Evolutionary conservation across 2,888 invertebrate species (phyloP).

Genomic region (Leptinotarsa haldemani): DNA sequence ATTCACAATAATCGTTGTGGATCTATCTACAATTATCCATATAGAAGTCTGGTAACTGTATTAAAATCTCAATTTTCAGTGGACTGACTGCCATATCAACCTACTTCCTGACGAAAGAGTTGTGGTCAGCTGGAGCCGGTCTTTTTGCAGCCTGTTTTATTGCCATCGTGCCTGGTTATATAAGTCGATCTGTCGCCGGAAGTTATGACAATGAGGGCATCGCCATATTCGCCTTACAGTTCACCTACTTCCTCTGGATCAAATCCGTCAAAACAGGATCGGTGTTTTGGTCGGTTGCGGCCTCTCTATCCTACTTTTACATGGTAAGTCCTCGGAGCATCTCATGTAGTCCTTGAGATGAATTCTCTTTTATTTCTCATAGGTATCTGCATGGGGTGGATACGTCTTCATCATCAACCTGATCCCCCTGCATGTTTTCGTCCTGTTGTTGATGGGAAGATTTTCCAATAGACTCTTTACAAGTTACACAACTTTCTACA

Average conservation of each 20-base stretch:
- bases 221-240: constrained; percentile 98
- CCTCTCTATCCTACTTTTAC: constrained; percentile 97
- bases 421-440: constrained; percentile 97
- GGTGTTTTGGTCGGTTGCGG: constrained; percentile 94
- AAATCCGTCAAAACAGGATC: constrained; percentile 98
- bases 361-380: constrained; percentile 49
- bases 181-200: constrained; percentile 98
- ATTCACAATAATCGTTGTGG: too few species aligned
- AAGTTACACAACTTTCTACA: constrained; percentile 97
- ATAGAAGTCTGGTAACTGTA: too few species aligned
- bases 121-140: constrained; percentile 97
- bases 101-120: constrained; percentile 95
- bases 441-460: constrained; percentile 92
- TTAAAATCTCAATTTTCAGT: constrained; percentile 69
- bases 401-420: constrained; percentile 99
- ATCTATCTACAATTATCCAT: too few species aligned
- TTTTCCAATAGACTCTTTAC: constrained; percentile 92
- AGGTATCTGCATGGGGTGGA: constrained; percentile 99
- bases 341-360: too few species aligned
- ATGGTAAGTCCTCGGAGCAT: constrained; percentile 78
- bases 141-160: constrained; percentile 99
- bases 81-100: constrained; percentile 98
- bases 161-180: constrained; percentile 98
- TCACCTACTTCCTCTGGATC: constrained; percentile 98
- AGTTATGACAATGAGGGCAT: constrained; percentile 99